phyloP scores from a whole-genome alignment of 2,888 invertebrate genomes.

The Drosophila atroscutellata region DNA sequence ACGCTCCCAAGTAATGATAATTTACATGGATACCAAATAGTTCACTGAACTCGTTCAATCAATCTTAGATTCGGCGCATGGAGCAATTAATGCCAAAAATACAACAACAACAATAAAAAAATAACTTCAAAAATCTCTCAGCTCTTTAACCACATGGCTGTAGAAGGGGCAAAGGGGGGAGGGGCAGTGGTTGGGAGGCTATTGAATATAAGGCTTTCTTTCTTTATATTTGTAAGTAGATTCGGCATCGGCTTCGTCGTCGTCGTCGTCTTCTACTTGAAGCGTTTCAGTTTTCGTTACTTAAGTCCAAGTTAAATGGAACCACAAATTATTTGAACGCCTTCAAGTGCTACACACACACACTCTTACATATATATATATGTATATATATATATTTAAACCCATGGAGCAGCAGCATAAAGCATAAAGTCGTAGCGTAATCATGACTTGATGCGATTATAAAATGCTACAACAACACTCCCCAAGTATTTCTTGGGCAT shows the following conservation, averaged over 20 bases:
- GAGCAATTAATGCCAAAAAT: constrained; percentile 78
- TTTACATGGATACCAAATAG: constrained; percentile 58
- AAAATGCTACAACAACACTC: constrained; percentile 59
- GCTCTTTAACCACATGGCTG: constrained; percentile 54
- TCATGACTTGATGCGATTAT: constrained; percentile 81
- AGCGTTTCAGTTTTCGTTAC: constrained; percentile 73
- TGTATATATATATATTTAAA: constrained; percentile 11
- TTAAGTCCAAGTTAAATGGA: constrained; percentile 79
- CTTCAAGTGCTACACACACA: constrained; percentile 71
- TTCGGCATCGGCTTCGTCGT: constrained; percentile 42
- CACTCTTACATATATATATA: constrained; percentile 11
- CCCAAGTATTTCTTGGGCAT: constrained; percentile 37
- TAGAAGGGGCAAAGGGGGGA: background rate
- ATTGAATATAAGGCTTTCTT: constrained; percentile 68
- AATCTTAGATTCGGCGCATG: constrained; percentile 79
- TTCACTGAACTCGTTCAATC: constrained; percentile 76
- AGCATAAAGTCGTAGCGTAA: constrained; percentile 72
- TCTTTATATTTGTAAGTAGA: constrained; percentile 60
- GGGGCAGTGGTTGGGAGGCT: constrained; percentile 12
- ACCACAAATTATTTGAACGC: constrained; percentile 80
- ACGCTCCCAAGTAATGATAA: constrained; percentile 50
- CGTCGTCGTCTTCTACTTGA: constrained; percentile 59
- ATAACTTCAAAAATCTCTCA: constrained; percentile 51
- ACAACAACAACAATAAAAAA: constrained; percentile 20
- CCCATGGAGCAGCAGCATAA: constrained; percentile 18